Base-by-base conservation (phyloP, 1,140 invertebrate species). In the Mya arenaria region DNA sequence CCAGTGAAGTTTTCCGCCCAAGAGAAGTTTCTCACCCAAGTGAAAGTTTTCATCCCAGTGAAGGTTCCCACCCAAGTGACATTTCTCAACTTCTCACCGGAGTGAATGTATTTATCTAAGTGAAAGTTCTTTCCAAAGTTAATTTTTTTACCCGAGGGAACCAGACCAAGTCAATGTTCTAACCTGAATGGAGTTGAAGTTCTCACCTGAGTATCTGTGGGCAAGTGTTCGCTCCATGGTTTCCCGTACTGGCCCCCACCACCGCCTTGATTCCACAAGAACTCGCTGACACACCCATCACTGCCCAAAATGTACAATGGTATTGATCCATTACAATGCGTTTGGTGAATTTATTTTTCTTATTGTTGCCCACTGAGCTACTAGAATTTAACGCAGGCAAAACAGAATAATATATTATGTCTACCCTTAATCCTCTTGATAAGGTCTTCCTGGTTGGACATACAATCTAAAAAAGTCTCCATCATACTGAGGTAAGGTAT, bases 401-500 rank as follows among this genome's bases (percentile, higher is more conserved):
- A 48, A 48, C n/a, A 48, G 13, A 48, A 48, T 48, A n/a, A 48
- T 48, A 48, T 15, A 48, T 48, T 48, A n/a, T n/a, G n/a, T 71
- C 74, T 88, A 93, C 94, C 93, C 92, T 94, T 94, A 19, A 97
- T 95, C 86, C 97, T 93, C 68, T 95, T 95, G 3, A 96, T 95
- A 15, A 97, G 90, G 92, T 97, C 97, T 91, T 97, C 96, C 88
- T 97, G 97, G 94, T 97, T 96, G 6, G 94, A 94, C 4, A 95
- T 95, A 6, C 96, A 90, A 87, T 97, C 96, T 78, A 97, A 90
- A 90, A 97, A 97, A 0, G 96, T 95, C 19, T 97, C 92, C 2
- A 97, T 87, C 52, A 94, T 92, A 8, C 95, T 94, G 60, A 97
- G 90, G 55, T 95, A 95, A 0, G 96, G 96, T 28, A 96, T 94